phyloP scores from a whole-genome alignment of 2,113 vertebrate genomes.

The Buteo buteo region DNA sequence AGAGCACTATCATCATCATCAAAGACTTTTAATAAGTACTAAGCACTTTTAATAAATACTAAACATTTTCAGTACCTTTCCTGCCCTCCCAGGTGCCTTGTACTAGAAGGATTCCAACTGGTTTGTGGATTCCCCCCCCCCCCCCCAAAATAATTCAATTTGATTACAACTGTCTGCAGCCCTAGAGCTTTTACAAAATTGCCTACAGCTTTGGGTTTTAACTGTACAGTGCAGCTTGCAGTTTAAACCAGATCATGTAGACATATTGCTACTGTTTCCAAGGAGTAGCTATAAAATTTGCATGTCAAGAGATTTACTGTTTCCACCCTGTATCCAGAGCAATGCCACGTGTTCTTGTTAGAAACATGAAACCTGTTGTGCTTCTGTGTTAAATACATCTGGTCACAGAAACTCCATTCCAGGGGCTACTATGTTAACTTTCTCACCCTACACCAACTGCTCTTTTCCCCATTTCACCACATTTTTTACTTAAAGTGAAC shows the following conservation, averaged over 20 bases:
- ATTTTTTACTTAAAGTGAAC: neutral
- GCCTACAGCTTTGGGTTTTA: neutral
- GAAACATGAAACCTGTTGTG: neutral
- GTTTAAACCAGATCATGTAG: neutral
- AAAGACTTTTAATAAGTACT: neutral
- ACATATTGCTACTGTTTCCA: fast-evolving
- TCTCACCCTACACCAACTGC: neutral
- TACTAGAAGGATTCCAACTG: neutral
- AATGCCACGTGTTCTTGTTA: neutral
- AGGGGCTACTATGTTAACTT: neutral
- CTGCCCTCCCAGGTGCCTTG: neutral
- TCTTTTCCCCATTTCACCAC: neutral
- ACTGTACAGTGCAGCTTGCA: neutral
- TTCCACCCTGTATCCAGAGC: neutral
- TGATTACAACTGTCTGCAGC: neutral
- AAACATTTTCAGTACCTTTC: neutral
- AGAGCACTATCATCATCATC: neutral
- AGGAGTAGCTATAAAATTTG: neutral
- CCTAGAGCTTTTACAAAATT: neutral
- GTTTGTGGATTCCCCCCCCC: neutral
- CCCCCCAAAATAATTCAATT: neutral
- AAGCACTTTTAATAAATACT: neutral
- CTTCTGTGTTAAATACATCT: neutral
- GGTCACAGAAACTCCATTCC: neutral
- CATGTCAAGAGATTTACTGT: neutral